Evolutionary conservation across 1,140 invertebrate species (phyloP), one percentile per base, ranked within the genome.

Genomic region (Drosophila novamexicana): DNA sequence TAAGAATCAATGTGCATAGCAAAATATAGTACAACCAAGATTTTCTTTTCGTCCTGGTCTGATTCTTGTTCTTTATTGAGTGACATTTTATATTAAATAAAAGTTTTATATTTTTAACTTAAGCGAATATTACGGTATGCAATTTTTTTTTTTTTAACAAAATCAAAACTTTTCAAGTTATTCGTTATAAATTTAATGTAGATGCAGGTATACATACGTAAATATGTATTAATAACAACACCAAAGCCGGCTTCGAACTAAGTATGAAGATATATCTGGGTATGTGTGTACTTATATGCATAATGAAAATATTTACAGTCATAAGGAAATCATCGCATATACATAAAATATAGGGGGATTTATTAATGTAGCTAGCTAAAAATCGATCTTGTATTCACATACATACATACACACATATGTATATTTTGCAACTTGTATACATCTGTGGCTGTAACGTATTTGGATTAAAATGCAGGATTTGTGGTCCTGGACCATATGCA

Each of bases 181-280:
- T 54, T 79, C 45, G 36, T 67, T 67, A 66, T 75, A 45, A 67
- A 44, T 65, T 71, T 22, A 62, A 67, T 59, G 22, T 70, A 70
- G 52, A 70, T 69, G 42, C 42, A 62, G 50, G 39, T 70, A 64
- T 59, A 72, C 32, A 65, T 50, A 65, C 45, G 34, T 67, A 39
- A 62, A 53, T 75, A 66, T 70, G 49, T 78, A 82, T 82, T 59
- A 59, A 82, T 75, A 81, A 81, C 79, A 81, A 81, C 75, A 85
- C 82, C 81, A 84, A 77, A 68, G 79, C 69, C 75, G 77, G 77
- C 57, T 84, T 65, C 67, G 36, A 80, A 77, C 47, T 54, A 37
- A 50, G 16, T 39, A 39, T 49, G 58, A 10, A 61, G 44, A 39
- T 63, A 56, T 52, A 54, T 37, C 9, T 37, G 16, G 14, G 34